Evolutionary conservation across 2,797 vertebrate species (phyloP).

Genomic region (Petrocephalus sullivani): DNA sequence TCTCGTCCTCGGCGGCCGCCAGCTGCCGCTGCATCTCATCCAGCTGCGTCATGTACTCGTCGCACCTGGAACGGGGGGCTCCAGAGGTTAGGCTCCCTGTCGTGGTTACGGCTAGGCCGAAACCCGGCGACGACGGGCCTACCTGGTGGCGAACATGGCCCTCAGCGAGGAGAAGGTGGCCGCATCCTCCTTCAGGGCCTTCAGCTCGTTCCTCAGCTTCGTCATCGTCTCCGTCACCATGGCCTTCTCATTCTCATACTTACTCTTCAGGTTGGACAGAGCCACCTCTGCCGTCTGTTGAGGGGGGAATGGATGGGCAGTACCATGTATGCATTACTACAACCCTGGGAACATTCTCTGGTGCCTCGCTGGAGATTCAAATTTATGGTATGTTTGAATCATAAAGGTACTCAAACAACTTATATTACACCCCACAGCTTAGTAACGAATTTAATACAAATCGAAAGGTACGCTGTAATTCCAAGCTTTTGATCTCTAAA

Average conservation of each 20-base stretch:
- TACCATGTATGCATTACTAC: not conserved
- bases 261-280: slow-evolving; percentile 90
- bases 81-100: not conserved
- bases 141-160: slow-evolving; percentile 95
- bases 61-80: slow-evolving; percentile 62
- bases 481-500: no score
- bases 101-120: not conserved
- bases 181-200: slow-evolving; percentile 92
- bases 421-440: no score
- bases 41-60: slow-evolving; percentile 90
- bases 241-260: slow-evolving; percentile 88
- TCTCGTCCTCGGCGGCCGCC: slow-evolving; percentile 93
- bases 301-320: not conserved
- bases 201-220: slow-evolving; percentile 91
- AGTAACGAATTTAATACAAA: no score
- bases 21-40: slow-evolving; percentile 98
- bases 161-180: slow-evolving; percentile 95
- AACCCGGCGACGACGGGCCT: slow-evolving; percentile 33
- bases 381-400: no score
- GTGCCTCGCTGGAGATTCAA: no score
- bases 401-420: no score
- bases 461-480: no score
- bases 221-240: slow-evolving; percentile 96
- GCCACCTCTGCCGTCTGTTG: slow-evolving; percentile 87
- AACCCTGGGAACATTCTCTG: not conserved